These are phyloP conservation scores for Colinus virginianus DNA, from an alignment of 2,113 vertebrate species.

Conservation along the genomic window DNA sequence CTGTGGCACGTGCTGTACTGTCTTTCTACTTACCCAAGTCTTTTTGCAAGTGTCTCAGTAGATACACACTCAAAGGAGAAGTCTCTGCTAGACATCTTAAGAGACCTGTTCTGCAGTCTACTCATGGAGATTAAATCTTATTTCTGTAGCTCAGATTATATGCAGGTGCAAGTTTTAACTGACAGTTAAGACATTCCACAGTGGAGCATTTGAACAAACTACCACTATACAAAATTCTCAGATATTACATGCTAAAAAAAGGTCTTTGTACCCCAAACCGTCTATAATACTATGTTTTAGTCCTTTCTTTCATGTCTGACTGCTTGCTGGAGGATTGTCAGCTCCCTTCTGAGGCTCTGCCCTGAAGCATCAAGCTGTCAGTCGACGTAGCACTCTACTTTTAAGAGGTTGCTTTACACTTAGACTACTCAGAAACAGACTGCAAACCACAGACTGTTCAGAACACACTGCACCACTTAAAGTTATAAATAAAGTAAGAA, in stretches of 20 bases:
- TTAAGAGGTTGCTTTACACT: neutral
- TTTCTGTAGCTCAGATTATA: neutral
- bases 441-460: neutral
- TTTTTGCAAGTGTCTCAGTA: neutral
- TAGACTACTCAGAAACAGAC: neutral
- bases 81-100: neutral
- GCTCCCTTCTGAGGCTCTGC: neutral
- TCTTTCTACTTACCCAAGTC: neutral
- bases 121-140: neutral
- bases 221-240: neutral
- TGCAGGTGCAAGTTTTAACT: neutral
- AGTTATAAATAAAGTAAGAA: neutral
- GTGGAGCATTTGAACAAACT: neutral
- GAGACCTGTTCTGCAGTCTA: neutral
- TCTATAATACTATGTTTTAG: too few relatives aligned
- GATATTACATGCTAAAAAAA: too few relatives aligned
- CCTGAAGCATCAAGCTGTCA: neutral
- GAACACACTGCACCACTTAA: neutral
- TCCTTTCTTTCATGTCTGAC: neutral
- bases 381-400: neutral
- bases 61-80: neutral
- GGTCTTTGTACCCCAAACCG: too few relatives aligned
- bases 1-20: neutral
- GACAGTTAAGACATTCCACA: neutral
- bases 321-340: neutral